Evolutionary conservation across 1,140 invertebrate species (phyloP).

Genomic region (Eumeta japonica): DNA sequence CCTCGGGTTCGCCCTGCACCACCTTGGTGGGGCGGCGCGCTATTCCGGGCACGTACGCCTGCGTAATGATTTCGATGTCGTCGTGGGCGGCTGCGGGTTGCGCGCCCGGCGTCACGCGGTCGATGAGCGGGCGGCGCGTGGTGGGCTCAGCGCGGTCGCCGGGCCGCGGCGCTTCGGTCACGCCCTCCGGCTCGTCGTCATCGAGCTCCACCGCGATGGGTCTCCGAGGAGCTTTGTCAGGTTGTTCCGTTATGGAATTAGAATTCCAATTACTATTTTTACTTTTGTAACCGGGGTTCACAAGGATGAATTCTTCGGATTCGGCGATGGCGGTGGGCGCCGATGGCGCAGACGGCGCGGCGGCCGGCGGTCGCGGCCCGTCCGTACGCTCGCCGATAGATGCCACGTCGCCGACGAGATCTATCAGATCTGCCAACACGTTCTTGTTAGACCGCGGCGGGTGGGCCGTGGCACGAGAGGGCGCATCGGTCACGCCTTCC

Average conservation of each 20-base stretch:
- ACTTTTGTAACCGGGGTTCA: conserved; percentile 44
- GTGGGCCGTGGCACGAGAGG: too few relatives aligned
- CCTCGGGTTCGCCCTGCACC: conserved; percentile 25
- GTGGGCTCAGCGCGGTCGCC: conserved; percentile 44
- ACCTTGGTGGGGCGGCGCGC: conserved; percentile 39
- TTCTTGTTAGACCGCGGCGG: conserved; percentile 28
- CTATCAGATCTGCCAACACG: conserved; percentile 46
- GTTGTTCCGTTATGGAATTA: conserved; percentile 45
- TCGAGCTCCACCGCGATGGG: conserved; percentile 32
- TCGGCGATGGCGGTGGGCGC: conserved; percentile 30
- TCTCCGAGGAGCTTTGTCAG: conserved; percentile 28
- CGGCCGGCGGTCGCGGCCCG: conserved; percentile 7
- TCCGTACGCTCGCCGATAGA: conserved; percentile 47
- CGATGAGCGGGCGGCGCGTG: conserved; percentile 40
- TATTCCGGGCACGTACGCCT: conserved; percentile 43
- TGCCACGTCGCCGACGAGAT: conserved; percentile 50
- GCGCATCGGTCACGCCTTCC: too few relatives aligned
- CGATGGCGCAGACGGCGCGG: conserved; percentile 11
- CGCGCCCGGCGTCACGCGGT: conserved; percentile 23
- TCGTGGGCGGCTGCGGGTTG: conserved; percentile 20
- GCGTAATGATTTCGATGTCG: conserved; percentile 41
- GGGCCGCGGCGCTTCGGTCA: conserved; percentile 40
- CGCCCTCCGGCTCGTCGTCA: conserved; percentile 36
- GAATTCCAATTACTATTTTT: conserved; percentile 45
- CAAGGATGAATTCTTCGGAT: conserved; percentile 45